These are phyloP conservation scores for Styela plicata DNA, from an alignment of 23 tunicate genomes.

Conservation along the genomic window DNA sequence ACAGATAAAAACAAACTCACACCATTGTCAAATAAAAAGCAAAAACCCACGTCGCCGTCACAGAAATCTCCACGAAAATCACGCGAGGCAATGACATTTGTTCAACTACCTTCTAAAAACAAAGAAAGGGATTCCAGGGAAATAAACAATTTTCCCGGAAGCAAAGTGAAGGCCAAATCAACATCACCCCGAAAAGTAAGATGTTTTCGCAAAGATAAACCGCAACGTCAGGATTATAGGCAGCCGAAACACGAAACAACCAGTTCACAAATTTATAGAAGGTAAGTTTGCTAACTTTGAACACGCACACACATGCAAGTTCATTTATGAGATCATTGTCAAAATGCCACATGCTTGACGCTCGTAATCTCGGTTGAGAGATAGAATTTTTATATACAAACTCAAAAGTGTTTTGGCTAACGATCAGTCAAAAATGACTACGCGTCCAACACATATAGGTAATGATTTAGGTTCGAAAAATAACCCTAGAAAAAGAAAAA, in stretches of 20 bases:
- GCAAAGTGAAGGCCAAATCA: background rate
- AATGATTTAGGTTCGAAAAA: too few relatives aligned
- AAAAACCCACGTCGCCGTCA: background rate
- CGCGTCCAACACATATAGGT: too few relatives aligned
- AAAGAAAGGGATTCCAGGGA: background rate
- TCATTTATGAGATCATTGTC: too few relatives aligned
- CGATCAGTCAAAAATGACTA: too few relatives aligned
- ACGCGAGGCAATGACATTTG: background rate
- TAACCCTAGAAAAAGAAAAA: too few relatives aligned
- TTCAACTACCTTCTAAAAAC: background rate
- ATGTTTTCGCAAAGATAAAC: background rate
- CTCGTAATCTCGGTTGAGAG: too few relatives aligned
- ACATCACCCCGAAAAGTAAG: background rate
- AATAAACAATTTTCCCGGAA: background rate
- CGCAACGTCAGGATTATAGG: background rate
- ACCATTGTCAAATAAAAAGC: background rate
- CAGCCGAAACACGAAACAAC: background rate
- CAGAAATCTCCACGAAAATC: background rate
- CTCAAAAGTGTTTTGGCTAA: too few relatives aligned
- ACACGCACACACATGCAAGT: too few relatives aligned
- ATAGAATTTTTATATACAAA: too few relatives aligned
- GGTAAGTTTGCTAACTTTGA: too few relatives aligned
- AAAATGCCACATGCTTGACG: too few relatives aligned
- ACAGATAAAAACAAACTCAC: background rate
- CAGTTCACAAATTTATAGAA: background rate